Conservation (phyloP, 2,797 vertebrate species). For the Siniperca undulata region DNA sequence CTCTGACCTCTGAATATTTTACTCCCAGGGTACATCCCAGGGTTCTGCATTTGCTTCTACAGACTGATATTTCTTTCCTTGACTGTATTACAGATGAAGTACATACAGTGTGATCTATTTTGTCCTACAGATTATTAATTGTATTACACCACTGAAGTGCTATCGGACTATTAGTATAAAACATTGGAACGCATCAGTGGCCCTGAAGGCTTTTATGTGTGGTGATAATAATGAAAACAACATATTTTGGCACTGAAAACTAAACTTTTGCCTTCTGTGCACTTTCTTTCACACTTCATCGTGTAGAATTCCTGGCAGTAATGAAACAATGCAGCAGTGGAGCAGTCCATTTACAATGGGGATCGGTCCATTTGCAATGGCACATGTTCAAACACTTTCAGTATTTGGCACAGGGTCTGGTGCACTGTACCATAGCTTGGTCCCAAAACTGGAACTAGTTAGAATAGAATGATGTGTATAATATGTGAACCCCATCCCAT, state of each 20-base stretch:
- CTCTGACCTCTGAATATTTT: conserved; percentile 71
- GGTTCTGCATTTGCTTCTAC: conserved; percentile 44
- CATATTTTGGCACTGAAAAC: conserved; percentile 32
- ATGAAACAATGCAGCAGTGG: conserved; percentile 61
- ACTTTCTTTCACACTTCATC: conserved; percentile 50
- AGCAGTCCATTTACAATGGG: conserved; percentile 49
- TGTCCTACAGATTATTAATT: not conserved
- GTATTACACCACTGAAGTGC: conserved; percentile 11
- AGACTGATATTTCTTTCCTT: conserved; percentile 34
- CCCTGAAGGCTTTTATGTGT: conserved; percentile 20
- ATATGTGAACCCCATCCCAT: conserved; percentile 35
- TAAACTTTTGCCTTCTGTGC: conserved; percentile 48
- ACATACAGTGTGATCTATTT: conserved; percentile 12
- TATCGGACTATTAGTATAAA: conserved; percentile 2
- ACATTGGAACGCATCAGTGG: conserved; percentile 26
- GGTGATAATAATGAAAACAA: conserved; percentile 33
- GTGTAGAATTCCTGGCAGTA: conserved; percentile 46
- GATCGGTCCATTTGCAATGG: conserved; percentile 56
- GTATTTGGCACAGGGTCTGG: conserved; percentile 38
- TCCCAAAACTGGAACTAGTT: conserved; percentile 37
- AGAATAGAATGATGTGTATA: conserved; percentile 23
- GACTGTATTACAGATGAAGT: conserved; percentile 18
- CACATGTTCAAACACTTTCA: conserved; percentile 50
- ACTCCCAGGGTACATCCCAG: conserved; percentile 50
- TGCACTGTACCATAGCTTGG: conserved; percentile 39